A percentile compares a stretch with the other conserved stretches of the same genome.
These are phyloP conservation scores for Octodon degus DNA, from an alignment of 2,113 vertebrate species.

Conservation along the genomic window DNA sequence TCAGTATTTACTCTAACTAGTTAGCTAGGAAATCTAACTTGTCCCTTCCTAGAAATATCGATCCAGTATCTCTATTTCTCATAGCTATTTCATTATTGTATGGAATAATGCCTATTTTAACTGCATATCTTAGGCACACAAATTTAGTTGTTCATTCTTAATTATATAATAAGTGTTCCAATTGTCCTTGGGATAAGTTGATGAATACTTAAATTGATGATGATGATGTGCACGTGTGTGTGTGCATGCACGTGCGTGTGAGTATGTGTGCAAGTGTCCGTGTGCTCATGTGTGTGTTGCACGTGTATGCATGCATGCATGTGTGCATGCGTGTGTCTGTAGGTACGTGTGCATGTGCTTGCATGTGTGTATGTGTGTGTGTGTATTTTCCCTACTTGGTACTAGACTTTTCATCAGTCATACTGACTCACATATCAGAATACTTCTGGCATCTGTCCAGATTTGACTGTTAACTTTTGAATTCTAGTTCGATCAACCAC, in stretches of 20 bases:
- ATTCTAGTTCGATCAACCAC: not conserved
- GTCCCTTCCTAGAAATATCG: not conserved
- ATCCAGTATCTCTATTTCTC: not conserved
- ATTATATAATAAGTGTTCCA: not conserved
- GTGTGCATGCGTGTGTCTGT: not conserved
- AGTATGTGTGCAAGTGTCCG: too few species aligned
- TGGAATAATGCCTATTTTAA: not conserved
- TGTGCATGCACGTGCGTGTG: not conserved
- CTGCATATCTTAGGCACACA: not conserved
- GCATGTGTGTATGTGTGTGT: not conserved
- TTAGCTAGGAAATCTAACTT: not conserved
- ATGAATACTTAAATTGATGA: not conserved
- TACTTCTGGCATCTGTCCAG: not conserved
- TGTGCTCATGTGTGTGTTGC: not conserved
- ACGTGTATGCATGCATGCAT: not conserved
- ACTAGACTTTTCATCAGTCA: not conserved
- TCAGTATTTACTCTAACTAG: not conserved
- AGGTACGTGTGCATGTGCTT: not conserved
- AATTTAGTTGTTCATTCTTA: not conserved
- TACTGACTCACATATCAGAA: not conserved
- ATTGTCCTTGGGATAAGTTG: not conserved
- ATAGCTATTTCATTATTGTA: not conserved
- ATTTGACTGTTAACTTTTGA: not conserved
- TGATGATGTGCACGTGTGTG: not conserved
- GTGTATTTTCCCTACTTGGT: not conserved